Base-by-base conservation (phyloP, 2,888 invertebrate genomes). In the Orthonevra nobilis region DNA sequence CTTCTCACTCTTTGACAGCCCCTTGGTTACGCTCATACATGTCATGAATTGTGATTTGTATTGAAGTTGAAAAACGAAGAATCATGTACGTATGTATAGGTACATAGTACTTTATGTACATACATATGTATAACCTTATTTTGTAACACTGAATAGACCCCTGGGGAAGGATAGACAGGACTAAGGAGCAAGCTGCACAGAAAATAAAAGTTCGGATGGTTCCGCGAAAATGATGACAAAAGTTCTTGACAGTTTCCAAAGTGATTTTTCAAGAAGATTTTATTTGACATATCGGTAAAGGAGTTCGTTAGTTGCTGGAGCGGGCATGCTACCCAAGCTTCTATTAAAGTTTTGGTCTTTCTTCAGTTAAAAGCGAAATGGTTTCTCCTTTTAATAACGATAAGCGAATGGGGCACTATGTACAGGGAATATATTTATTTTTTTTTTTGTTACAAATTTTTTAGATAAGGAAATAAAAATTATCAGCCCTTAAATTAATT, bases 1-100 rank as follows among this genome's bases (percentile, higher is more conserved):
- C 42, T 42, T 34, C 38, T 58, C 23, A 23, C 48, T 26, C 40
- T 40, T 50, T 69, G 50, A 12, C 50, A 42, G 48, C 14, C 48
- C 40, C 20, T 48, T 2, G 60, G 69, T 50, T 58, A 10, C 60
- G 69, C 50, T 69, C 69, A 69, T 69, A 50, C 58, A 69, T 60
- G 50, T 60, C 69, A 60, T 69, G 69, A 69, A 69, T 69, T 69
- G 69, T 60, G 69, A 69, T 69, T 69, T 69, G 69, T 69, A 69
- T 69, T 69, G 60, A 42, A 50, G 60, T 23, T 69, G 17, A 50
- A 36, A 58, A 50, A 40, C 32, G 20, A 19, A 58, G 48, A 23
- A 17, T 17, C 28, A 23, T n/a, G 23, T 20, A 20, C 36, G 12
- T 7, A 20, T 42, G 15, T 20, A 3, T 54, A 26, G 12, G 14